These are phyloP conservation scores for Rhadinocentrus ornatus DNA, from an alignment of 2,797 vertebrate genomes.

Conservation along the genomic window DNA sequence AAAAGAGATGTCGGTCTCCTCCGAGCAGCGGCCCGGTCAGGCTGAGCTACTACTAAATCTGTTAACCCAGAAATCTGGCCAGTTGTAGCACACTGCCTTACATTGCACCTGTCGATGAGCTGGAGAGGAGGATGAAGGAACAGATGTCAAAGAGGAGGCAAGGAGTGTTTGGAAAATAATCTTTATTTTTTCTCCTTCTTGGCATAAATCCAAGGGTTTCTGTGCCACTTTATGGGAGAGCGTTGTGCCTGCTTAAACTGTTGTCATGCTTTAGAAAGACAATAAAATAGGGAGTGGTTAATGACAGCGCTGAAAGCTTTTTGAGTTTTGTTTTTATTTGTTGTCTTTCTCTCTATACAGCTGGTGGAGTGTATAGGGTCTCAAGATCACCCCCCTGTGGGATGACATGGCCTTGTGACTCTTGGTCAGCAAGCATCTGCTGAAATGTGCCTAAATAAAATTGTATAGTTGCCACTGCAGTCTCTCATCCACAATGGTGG, in stretches of 20 bases:
- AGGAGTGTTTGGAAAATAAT: not conserved
- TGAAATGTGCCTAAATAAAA: slow-evolving; percentile 10
- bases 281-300: not conserved
- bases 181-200: not conserved
- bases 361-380: slow-evolving; percentile 31
- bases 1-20: slow-evolving; percentile 61
- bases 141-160: not conserved
- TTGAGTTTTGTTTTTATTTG: not conserved
- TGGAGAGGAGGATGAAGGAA: slow-evolving; percentile 16
- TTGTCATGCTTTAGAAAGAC: not conserved
- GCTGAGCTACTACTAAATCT: slow-evolving; percentile 60
- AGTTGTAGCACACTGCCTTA: slow-evolving; percentile 72
- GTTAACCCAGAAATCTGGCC: slow-evolving; percentile 67
- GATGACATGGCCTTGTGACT: slow-evolving; percentile 25
- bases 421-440: slow-evolving; percentile 14
- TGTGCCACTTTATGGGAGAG: not conserved
- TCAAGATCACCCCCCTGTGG: slow-evolving; percentile 9
- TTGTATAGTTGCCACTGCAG: slow-evolving; percentile 16
- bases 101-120: slow-evolving; percentile 42
- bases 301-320: slow-evolving; percentile 1
- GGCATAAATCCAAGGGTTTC: not conserved
- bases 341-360: not conserved
- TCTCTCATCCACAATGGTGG: slow-evolving; percentile 12
- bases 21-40: slow-evolving; percentile 55
- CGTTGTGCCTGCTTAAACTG: not conserved